Conservation (phyloP, 2,888 invertebrate genomes). For the Lycocerus yunnanus region DNA sequence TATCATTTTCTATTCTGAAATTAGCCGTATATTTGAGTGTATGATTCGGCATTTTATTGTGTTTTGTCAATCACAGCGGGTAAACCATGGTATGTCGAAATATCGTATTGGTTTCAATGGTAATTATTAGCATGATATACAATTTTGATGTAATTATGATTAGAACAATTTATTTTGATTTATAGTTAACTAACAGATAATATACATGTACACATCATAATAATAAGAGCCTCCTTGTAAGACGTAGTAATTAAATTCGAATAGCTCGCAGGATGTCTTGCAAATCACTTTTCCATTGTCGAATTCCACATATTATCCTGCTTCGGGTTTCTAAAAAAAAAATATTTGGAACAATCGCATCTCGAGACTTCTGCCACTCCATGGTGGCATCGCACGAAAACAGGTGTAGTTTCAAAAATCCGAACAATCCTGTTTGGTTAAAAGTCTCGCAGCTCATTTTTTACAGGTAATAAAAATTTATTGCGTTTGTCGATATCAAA, state of each 20-base stretch:
- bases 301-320: neutral
- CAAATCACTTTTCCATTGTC: neutral
- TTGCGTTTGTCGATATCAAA: neutral
- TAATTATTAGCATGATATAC: constrained; percentile 45
- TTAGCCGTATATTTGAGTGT: constrained; percentile 28
- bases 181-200: constrained; percentile 15
- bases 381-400: too few relatives aligned
- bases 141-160: constrained; percentile 28
- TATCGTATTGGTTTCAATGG: constrained; percentile 39
- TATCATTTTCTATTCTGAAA: neutral
- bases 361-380: neutral
- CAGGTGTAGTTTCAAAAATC: neutral
- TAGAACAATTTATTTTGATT: constrained; percentile 27
- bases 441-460: neutral
- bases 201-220: neutral
- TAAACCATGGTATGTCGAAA: constrained; percentile 11
- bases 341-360: neutral
- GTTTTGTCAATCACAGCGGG: constrained; percentile 31
- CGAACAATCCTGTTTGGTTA: neutral
- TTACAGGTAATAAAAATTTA: neutral
- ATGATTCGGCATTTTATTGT: constrained; percentile 29
- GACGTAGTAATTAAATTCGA: neutral
- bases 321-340: neutral
- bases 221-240: neutral
- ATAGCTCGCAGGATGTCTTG: neutral